Percentiles rank a stretch among this genome's conserved stretches.
Conservation (phyloP, 2,113 vertebrate genomes). For the Oryzias woworae region DNA sequence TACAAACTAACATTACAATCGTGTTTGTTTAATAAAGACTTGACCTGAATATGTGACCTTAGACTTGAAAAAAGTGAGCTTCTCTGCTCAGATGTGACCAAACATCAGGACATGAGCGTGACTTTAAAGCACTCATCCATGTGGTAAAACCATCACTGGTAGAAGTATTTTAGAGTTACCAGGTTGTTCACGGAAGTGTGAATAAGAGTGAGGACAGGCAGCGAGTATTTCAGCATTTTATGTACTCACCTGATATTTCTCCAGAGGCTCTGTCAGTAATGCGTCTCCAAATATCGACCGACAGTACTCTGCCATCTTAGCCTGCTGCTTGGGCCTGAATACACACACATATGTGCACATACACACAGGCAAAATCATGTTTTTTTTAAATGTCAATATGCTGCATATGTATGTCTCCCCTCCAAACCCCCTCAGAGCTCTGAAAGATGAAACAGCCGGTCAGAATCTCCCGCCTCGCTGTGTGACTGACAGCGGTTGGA, state of each 20-base stretch:
- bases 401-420: slow-evolving; percentile 9
- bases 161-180: slow-evolving; percentile 13
- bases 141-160: slow-evolving; percentile 28
- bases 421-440: slow-evolving; percentile 3
- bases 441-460: slow-evolving; percentile 9
- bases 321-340: slow-evolving; percentile 93
- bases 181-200: slow-evolving; percentile 11
- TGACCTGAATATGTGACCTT: too few relatives aligned
- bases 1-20: too few relatives aligned
- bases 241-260: slow-evolving; percentile 92
- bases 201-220: slow-evolving; percentile 12
- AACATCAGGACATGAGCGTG: slow-evolving; percentile 10
- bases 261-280: slow-evolving; percentile 90
- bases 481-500: background rate
- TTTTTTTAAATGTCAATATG: slow-evolving; percentile 2
- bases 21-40: too few relatives aligned
- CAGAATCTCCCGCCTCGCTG: background rate
- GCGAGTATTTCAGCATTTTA: slow-evolving; percentile 10
- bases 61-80: too few relatives aligned
- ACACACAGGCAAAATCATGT: slow-evolving; percentile 12
- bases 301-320: slow-evolving; percentile 99
- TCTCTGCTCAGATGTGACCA: too few relatives aligned
- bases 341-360: slow-evolving; percentile 10
- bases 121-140: slow-evolving; percentile 31
- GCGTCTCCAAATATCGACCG: slow-evolving; percentile 96